These are phyloP conservation scores for Lysandra bellargus DNA, from an alignment of 2,888 invertebrate species.

Conservation along the genomic window DNA sequence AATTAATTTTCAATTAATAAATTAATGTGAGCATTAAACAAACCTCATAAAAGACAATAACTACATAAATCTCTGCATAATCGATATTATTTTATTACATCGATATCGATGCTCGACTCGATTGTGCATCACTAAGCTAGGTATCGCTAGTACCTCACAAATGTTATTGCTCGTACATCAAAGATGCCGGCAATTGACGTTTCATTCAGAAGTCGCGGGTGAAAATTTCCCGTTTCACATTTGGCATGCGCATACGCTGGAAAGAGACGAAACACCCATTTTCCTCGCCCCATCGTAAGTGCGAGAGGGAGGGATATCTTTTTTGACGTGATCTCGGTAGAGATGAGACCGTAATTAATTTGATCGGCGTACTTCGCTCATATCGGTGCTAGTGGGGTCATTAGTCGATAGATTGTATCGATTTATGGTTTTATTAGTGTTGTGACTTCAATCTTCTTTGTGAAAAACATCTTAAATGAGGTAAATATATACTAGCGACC, in stretches of 20 bases:
- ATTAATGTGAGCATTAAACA: neutral
- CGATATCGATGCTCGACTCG: neutral
- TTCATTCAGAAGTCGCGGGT: conserved; percentile 69
- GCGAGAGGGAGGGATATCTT: conserved; percentile 51
- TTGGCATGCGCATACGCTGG: conserved; percentile 68
- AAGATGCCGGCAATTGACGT: conserved; percentile 46
- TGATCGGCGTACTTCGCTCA: conserved; percentile 66
- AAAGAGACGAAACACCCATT: conserved; percentile 43
- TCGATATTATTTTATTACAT: neutral
- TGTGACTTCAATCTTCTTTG: neutral
- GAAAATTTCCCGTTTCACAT: conserved; percentile 72
- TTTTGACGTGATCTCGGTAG: conserved; percentile 62
- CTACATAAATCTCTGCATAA: neutral
- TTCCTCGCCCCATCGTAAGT: conserved; percentile 45
- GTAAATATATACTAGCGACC: neutral
- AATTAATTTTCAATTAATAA: neutral
- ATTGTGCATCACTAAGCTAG: conserved; percentile 20
- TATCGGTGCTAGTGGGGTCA: conserved; percentile 55
- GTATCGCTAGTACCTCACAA: conserved; percentile 15
- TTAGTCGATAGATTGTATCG: conserved; percentile 40
- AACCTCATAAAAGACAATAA: neutral
- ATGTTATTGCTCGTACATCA: conserved; percentile 46
- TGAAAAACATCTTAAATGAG: neutral
- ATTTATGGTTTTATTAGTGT: conserved; percentile 32
- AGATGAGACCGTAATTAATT: conserved; percentile 78